phyloP scores from a whole-genome alignment of 2,888 invertebrate species.

The Lacanobia wlatinum region DNA sequence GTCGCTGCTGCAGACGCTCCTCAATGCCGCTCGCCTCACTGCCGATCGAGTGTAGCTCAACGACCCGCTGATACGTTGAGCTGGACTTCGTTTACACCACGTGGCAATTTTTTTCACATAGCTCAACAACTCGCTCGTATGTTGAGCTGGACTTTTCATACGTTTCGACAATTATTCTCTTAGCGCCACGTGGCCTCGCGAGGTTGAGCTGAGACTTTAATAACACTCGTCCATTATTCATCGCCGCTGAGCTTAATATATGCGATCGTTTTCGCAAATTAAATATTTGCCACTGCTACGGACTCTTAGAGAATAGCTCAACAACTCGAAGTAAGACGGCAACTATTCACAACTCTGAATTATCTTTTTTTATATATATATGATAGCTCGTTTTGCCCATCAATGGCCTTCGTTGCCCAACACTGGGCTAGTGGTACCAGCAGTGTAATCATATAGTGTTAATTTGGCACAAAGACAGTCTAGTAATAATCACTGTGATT shows the following conservation, averaged over 20 bases:
- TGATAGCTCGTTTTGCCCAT: not conserved
- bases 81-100: not conserved
- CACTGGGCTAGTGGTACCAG: slow-evolving; percentile 6
- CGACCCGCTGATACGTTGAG: not conserved
- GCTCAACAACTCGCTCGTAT: slow-evolving; percentile 7
- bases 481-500: slow-evolving; percentile 66
- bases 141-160: not conserved
- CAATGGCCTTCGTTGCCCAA: not conserved
- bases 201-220: slow-evolving; percentile 11
- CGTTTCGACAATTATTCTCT: not conserved
- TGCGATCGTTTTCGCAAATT: not conserved
- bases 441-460: slow-evolving; percentile 50
- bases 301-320: slow-evolving; percentile 14
- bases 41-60: slow-evolving; percentile 12
- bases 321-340: not conserved
- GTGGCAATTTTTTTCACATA: not conserved
- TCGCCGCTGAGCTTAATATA: slow-evolving; percentile 3
- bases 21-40: slow-evolving; percentile 15
- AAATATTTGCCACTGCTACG: slow-evolving; percentile 9
- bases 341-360: not conserved
- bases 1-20: slow-evolving; percentile 27
- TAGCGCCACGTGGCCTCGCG: not conserved
- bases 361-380: no score
- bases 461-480: slow-evolving; percentile 54
- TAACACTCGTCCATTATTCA: not conserved